These are phyloP conservation scores for Galago senegalensis DNA, from an alignment of 2,797 vertebrate genomes.

Conservation along the genomic window DNA sequence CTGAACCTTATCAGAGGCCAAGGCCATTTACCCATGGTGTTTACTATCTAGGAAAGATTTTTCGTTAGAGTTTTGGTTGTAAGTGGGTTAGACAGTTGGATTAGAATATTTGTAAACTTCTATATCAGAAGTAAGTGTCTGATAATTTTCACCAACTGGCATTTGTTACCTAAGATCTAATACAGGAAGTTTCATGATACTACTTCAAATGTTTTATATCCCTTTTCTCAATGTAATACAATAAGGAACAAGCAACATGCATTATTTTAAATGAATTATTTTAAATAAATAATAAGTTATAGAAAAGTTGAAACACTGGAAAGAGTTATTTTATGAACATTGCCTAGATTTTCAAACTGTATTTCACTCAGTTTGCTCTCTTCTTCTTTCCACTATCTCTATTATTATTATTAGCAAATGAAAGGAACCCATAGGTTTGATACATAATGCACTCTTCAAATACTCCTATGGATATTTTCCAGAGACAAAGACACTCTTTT, in stretches of 20 bases:
- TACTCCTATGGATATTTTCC: neutral
- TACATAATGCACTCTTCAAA: neutral
- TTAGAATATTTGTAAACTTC: neutral
- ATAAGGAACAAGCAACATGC: neutral
- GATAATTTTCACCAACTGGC: neutral
- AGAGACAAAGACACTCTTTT: neutral
- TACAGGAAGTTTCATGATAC: neutral
- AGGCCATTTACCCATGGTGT: neutral
- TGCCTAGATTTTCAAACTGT: neutral
- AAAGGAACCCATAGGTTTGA: neutral
- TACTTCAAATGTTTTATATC: neutral
- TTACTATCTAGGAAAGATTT: neutral
- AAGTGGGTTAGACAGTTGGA: neutral
- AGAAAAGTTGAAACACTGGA: neutral
- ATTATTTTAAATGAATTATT: neutral
- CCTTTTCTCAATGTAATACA: neutral
- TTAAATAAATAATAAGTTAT: conserved; percentile 1
- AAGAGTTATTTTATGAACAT: neutral
- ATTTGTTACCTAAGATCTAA: neutral
- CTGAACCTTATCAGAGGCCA: neutral
- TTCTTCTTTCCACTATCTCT: neutral
- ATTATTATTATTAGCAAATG: neutral
- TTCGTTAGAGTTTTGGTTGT: neutral
- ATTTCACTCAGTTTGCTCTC: neutral
- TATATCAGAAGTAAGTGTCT: neutral